Evolutionary conservation across 2,113 vertebrate genomes (phyloP), one percentile per base, ranked within the genome.

Genomic region (Lycaon pictus): DNA sequence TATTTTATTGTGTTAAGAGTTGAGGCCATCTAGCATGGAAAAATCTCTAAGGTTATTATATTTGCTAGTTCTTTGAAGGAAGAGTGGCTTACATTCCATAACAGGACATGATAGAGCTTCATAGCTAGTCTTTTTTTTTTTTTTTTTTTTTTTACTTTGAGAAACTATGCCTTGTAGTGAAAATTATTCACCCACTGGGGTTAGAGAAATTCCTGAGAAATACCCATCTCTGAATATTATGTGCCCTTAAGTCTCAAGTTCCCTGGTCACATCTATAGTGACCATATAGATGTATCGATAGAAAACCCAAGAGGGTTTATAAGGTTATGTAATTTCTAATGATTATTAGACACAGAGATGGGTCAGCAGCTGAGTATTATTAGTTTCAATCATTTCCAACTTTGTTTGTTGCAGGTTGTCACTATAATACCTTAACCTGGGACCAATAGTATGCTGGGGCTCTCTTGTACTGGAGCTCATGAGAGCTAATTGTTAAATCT

Each of bases 201-300:
- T 67, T 76, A 89, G 32, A 53, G 19, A 88, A 82, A 96, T 94
- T 67, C 58, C 69, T 32, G 11, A 96, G 6, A 93, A 92, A 80
- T 60, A 32, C 2, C 7, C 25, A 90, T 95, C 29, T 88, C 74
- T 86, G 60, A 90, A 62, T 80, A 74, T 16, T 11, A 25, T 71
- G 48, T 48, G 65, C 3, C 27, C 11, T 90, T 7, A 53, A 43
- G 7, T 83, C 37, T 81, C 65, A 72, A 37, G 71, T 82, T 87
- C 25, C 43, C 16, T 53, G 37, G 58, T 65, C 32, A 85, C 10
- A 93, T 71, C 37, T 63, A 6, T 4, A 51, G 25, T 53, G 9
- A 62, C 10, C 7, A 37, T 55, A 58, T 27, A 69, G 53, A 58
- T 60, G 37, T 29, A 8, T 27, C 23, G 77, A 25, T 3, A 88